Evolutionary conservation across 1,140 invertebrate genomes (phyloP).

Genomic region (Brachystomella parvula): DNA sequence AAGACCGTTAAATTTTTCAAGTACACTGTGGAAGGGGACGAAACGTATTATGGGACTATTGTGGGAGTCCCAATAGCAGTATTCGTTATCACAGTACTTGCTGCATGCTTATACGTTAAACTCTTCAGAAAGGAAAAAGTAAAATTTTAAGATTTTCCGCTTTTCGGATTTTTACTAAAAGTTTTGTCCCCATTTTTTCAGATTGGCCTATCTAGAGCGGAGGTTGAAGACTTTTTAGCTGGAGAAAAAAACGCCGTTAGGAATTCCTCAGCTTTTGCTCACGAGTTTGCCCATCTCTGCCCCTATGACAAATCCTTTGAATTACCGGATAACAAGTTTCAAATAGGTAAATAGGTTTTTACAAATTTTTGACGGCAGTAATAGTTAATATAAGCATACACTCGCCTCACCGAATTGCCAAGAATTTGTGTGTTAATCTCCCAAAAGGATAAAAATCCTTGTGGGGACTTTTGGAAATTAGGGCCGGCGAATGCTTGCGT

Average conservation of each 20-base stretch:
- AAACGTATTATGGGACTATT: neutral
- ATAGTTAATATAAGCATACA: neutral
- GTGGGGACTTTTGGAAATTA: no score
- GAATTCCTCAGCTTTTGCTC: no score
- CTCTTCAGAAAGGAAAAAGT: constrained; percentile 14
- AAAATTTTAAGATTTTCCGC: neutral
- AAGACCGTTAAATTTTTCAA: no score
- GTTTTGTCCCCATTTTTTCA: neutral
- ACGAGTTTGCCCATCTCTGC: neutral
- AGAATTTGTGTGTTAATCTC: neutral
- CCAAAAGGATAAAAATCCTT: neutral
- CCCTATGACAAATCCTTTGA: constrained; percentile 4
- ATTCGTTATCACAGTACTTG: neutral
- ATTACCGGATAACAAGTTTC: neutral
- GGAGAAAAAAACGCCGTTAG: no score
- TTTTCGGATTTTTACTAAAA: neutral
- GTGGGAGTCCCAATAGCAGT: neutral
- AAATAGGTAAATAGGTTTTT: constrained; percentile 8
- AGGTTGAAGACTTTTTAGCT: neutral
- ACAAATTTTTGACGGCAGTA: no score
- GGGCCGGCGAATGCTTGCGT: no score
- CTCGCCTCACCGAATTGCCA: no score
- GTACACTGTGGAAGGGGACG: no score
- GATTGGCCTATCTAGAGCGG: neutral
- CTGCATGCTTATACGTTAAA: constrained; percentile 3